Conservation (phyloP, 2,888 invertebrate genomes). For the Cancer borealis region DNA sequence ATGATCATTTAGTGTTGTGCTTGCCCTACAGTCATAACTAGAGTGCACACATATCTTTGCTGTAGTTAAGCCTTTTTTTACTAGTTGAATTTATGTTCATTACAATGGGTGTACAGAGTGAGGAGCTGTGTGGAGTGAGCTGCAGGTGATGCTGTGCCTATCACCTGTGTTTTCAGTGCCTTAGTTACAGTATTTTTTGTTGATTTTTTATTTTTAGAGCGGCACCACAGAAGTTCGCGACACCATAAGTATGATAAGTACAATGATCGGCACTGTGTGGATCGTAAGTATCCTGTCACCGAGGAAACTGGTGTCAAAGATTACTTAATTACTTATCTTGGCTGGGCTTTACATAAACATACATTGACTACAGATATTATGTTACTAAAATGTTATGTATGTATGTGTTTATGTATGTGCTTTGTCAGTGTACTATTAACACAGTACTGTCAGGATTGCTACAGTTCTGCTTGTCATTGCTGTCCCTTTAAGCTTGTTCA, state of each 20-base stretch:
- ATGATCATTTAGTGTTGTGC: constrained; percentile 18
- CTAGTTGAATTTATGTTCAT: background rate
- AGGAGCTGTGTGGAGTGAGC: constrained; percentile 6
- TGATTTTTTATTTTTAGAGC: constrained; percentile 72
- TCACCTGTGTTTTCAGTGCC: constrained; percentile 34
- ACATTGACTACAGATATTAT: constrained; percentile 5
- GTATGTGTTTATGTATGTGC: constrained; percentile 9
- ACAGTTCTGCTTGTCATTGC: background rate
- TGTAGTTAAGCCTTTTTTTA: constrained; percentile 10
- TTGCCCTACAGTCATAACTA: constrained; percentile 25
- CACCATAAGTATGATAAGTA: constrained; percentile 79
- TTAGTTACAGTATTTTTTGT: constrained; percentile 73
- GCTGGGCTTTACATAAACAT: constrained; percentile 39
- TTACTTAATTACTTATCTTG: constrained; percentile 36
- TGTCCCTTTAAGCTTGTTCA: background rate
- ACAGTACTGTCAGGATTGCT: background rate
- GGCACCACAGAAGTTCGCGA: constrained; percentile 73
- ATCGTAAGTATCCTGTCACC: constrained; percentile 68
- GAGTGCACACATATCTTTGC: constrained; percentile 32
- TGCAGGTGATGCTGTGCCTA: constrained; percentile 24
- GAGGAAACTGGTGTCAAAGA: constrained; percentile 44
- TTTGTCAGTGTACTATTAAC: constrained; percentile 50
- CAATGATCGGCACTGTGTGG: constrained; percentile 72
- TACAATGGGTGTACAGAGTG: constrained; percentile 11
- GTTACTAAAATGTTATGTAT: background rate